These are phyloP conservation scores for Leptarthrus brevirostris DNA, from an alignment of 2,888 invertebrate genomes.

Conservation along the genomic window DNA sequence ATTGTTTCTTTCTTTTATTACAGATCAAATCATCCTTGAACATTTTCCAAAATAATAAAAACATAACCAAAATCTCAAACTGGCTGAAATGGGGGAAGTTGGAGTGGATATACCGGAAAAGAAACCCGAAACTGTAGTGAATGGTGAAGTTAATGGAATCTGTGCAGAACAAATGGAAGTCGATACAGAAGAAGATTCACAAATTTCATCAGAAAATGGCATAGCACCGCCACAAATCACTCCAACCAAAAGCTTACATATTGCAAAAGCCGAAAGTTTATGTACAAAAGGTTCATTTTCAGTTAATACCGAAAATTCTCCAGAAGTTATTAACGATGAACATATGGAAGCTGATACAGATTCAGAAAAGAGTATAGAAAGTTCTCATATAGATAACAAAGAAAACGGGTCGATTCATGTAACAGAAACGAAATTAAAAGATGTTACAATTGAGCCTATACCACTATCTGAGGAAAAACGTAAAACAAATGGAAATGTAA, in stretches of 20 bases:
- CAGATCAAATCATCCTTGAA: neutral
- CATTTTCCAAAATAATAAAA: neutral
- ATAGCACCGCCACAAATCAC: slow-evolving; percentile 48
- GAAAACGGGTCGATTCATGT: slow-evolving; percentile 46
- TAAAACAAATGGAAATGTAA: slow-evolving; percentile 48
- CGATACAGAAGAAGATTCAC: slow-evolving; percentile 61
- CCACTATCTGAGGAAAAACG: slow-evolving; percentile 6
- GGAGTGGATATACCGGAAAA: slow-evolving; percentile 59
- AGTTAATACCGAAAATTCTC: slow-evolving; percentile 36
- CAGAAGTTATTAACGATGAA: slow-evolving; percentile 56
- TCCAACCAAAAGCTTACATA: slow-evolving; percentile 46
- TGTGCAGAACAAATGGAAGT: slow-evolving; percentile 56
- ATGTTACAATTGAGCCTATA: neutral
- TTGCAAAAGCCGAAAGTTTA: slow-evolving; percentile 44
- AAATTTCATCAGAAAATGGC: slow-evolving; percentile 62
- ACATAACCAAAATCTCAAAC: slow-evolving; percentile 34
- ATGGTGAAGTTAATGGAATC: slow-evolving; percentile 60
- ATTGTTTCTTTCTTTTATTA: neutral
- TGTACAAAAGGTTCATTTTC: slow-evolving; percentile 15
- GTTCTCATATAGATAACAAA: slow-evolving; percentile 56
- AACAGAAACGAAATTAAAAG: neutral
- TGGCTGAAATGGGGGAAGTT: slow-evolving; percentile 57
- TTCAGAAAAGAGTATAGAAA: slow-evolving; percentile 59
- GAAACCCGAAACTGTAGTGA: slow-evolving; percentile 56
- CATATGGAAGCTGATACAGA: slow-evolving; percentile 59